These are phyloP conservation scores for Gibbula magus DNA, from an alignment of 2,888 invertebrate genomes.

Conservation along the genomic window DNA sequence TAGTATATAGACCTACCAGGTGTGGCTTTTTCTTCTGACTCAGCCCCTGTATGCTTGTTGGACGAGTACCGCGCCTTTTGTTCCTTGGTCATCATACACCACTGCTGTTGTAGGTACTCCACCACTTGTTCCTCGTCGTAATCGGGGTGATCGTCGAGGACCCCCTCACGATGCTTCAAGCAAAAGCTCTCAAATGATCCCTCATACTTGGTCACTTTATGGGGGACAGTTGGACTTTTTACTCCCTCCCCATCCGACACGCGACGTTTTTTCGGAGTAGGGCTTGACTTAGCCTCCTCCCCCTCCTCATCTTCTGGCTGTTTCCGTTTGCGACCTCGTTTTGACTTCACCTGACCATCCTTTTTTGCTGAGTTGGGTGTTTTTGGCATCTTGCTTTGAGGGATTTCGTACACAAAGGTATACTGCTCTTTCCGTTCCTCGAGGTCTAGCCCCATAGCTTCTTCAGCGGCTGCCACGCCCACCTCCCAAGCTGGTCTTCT, in stretches of 20 bases:
- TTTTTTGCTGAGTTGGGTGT: conserved; percentile 18
- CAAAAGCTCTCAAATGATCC: conserved; percentile 70
- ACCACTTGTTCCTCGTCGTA: conserved; percentile 62
- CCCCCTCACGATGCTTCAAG: conserved; percentile 64
- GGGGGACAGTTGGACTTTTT: background rate
- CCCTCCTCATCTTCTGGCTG: conserved; percentile 27
- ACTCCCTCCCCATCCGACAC: conserved; percentile 1
- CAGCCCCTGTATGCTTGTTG: conserved; percentile 29
- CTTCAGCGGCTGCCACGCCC: conserved; percentile 86
- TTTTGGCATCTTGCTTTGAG: conserved; percentile 18
- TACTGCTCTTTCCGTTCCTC: conserved; percentile 64
- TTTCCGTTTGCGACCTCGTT: conserved; percentile 39
- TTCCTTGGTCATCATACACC: conserved; percentile 67
- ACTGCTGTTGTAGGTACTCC: conserved; percentile 64
- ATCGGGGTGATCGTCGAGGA: conserved; percentile 69
- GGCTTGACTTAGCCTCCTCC: conserved; percentile 24
- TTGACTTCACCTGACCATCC: conserved; percentile 24
- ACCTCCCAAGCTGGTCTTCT: conserved; percentile 81
- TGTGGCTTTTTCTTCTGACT: conserved; percentile 6
- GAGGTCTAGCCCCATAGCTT: conserved; percentile 75
- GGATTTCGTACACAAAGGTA: conserved; percentile 64
- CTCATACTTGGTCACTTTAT: conserved; percentile 39
- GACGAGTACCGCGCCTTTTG: conserved; percentile 65
- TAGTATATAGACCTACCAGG: background rate
- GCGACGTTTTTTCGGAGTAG: conserved; percentile 38